Base-by-base conservation (phyloP, 2,113 vertebrate species). In the Gallinago paraguaiae region DNA sequence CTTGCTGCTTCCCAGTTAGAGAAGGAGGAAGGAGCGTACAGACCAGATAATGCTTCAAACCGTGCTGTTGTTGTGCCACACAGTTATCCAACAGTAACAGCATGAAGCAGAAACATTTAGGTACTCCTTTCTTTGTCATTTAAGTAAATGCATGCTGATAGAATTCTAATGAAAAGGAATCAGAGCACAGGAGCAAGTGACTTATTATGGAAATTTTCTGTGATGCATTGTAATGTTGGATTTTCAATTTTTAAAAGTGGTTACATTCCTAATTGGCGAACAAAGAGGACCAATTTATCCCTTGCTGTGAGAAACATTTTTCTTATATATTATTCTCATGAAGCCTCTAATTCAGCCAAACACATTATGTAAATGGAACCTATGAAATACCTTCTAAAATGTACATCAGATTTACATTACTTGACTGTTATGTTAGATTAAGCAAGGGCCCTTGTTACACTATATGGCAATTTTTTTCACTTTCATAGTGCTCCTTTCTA, bases 231-330 rank as follows among this genome's bases (percentile, higher is more conserved):
- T 84, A 76, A 76, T 82, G 77, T 75, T 95, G 31, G 45, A 85
- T 86, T 95, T 96, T 82, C 93, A 78, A 25, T 90, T 96, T 91
- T 92, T 86, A 50, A 82, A 96, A 91, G 81, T 54, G 75, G 83
- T 81, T 93, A 67, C 63, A 53, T 82, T 91, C 70, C 43, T 93
- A 95, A 95, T 90, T 91, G 95, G 74, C 2, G 63, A 93, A 91
- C 65, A 83, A 78, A 91, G 93, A 94, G 39, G 81, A 82, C 64
- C 74, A 95, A 93, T 95, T 96, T 93, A 92, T 95, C 64, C 65
- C 76, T 96, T 88, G 71, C 72, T 87, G 39, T 54, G 43, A 94
- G 80, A 76, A 92, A 63, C 41, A 48, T 93, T 88, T 70, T 75
- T 95, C 83, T 92, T 92, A 54, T 71, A 48, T 86, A 93, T 80